These are phyloP conservation scores for Anoplophora glabripennis DNA, from an alignment of 1,140 invertebrate species.

Conservation along the genomic window DNA sequence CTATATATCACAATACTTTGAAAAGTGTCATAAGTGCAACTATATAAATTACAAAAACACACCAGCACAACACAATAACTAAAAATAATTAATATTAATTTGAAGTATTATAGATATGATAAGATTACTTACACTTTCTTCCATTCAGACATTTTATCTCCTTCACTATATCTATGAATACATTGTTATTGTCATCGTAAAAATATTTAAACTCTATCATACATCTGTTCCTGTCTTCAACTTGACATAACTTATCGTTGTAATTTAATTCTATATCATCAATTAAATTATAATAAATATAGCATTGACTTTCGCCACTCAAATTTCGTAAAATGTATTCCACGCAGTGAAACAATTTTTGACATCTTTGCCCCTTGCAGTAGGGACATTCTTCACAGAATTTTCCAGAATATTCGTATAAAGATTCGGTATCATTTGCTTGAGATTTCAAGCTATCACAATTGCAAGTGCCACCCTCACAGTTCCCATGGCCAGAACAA, in stretches of 20 bases:
- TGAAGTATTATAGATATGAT: no score
- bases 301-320: no score
- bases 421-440: not conserved
- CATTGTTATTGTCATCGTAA: constrained; percentile 1
- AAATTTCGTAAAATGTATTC: not conserved
- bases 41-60: constrained; percentile 5
- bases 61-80: constrained; percentile 2
- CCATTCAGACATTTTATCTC: constrained; percentile 7
- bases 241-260: not conserved
- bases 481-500: constrained; percentile 6
- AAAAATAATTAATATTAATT: not conserved
- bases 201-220: constrained; percentile 9
- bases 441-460: not conserved
- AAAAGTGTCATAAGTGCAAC: constrained; percentile 1
- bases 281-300: no score
- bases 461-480: not conserved
- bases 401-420: constrained; percentile 8
- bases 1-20: constrained; percentile 2
- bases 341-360: not conserved
- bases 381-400: constrained; percentile 18
- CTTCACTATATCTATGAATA: not conserved
- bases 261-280: no score
- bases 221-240: constrained; percentile 4
- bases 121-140: not conserved
- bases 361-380: constrained; percentile 3